Base-by-base conservation (phyloP, 92 coral and sea anemone genomes). In the Porites cylindrica region DNA sequence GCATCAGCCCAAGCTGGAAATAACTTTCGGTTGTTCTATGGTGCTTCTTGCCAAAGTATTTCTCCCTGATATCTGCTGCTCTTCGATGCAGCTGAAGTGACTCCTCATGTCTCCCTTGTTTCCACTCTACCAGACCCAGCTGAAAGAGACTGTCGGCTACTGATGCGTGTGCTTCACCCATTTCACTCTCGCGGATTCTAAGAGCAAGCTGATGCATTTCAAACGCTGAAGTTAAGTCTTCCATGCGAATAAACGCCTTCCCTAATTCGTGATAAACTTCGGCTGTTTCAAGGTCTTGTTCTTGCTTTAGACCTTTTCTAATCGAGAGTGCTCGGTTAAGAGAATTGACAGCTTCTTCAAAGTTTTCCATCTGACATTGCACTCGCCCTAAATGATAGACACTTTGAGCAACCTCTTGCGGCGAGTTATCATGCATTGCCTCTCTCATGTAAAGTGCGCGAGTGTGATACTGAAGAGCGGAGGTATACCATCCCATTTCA, bases 141-240 rank as follows among this genome's bases (percentile, higher is more conserved):
- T 74, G 78, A 12, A n/a, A 53, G 16, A 74, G 63, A 74, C 63
- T 20, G 63, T 74, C 78, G 16, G 62, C 78, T 20, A 24, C 53
- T 2, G 51, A 20, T 53, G 29, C 78, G 6, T n/a, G 61, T 10
- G 10, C 62, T 10, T 51, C 61, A 20, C 16, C n/a, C 17, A 17
- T 24, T 51, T 29, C 8, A 8, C 6, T 6, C 6, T 18, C 9
- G 5, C 11, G 64, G 29, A 50, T 72, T 11, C 23, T 2, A 18
- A 72, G 77, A 19, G 61, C 16, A 17, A 17, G 24, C 60, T 17
- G 24, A 4, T 47, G 77, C 60, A 50, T 47, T 10, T 3, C 77
- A 1, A 72, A 72, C 18, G 60, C 60, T 13, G 10, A 7, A 0
- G 32, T 21, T 6, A 1, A n/a, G 29, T 72, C 77, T 72, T 72